Base-by-base conservation (phyloP, 2,113 vertebrate genomes). In the Anolis sagrei region DNA sequence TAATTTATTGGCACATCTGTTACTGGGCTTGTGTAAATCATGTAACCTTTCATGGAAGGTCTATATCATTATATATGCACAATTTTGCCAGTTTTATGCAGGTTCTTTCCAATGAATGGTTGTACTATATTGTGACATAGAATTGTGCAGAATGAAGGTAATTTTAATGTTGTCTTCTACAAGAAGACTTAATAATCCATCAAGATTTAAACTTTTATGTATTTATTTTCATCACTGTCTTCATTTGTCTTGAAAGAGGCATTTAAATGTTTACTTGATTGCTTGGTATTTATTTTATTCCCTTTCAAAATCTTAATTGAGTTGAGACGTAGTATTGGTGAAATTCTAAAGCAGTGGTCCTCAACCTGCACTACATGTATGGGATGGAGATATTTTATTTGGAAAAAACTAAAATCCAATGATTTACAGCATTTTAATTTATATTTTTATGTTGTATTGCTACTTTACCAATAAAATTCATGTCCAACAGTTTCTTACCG, bases 141-240 rank as follows among this genome's bases (percentile, higher is more conserved):
- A 49, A 32, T 16, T 64, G 32, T 88, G n/a, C 27, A 14, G 25
- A 72, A 76, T 51, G 51, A 13, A 23, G 2, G 44, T 51, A 68
- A 3, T 51, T 76, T 77, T 84, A 77, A 36, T 85, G 27, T 34
- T 85, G 66, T 77, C 64, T 34, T 78, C 34, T 7, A 54, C 36
- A 10, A 5, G n/a, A 78, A 9, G 61, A 4, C 29, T 73, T 25
- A 29, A 32, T 27, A 9, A 34, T 81, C 48, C 25, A 70, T 1
- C 48, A 79, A 7, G 13, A 36, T 18, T 44, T 25, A 48, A 74
- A 74, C 27, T 39, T 74, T 39, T 25, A 74, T 36, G 11, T 1
- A 27, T 34, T 34, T 49, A 44, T 69, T 61, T 61, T 32, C 34
- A 14, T 61, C 32, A 23, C 18, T 49, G 3, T 44, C 73, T 80